These are phyloP conservation scores for Cathartes aura DNA, from an alignment of 2,113 vertebrate genomes.

Conservation along the genomic window DNA sequence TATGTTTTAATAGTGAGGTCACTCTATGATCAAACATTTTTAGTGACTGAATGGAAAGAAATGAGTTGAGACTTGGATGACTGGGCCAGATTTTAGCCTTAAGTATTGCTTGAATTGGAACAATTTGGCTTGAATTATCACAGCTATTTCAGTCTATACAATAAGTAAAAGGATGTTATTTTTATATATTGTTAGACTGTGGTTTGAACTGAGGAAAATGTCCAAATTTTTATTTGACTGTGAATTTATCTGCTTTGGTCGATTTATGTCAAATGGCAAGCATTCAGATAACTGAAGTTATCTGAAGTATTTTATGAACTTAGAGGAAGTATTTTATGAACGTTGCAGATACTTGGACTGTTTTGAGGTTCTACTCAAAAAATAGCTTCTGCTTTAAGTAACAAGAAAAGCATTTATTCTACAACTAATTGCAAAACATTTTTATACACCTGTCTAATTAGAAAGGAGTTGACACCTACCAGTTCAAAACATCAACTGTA, in stretches of 20 bases:
- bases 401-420: neutral
- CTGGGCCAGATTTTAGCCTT: neutral
- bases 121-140: neutral
- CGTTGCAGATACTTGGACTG: neutral
- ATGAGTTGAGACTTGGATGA: neutral
- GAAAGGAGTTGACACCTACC: neutral
- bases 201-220: neutral
- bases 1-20: neutral
- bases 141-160: neutral
- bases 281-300: neutral
- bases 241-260: neutral
- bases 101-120: neutral
- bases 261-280: neutral
- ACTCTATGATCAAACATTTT: neutral
- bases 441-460: neutral
- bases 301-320: too few species aligned
- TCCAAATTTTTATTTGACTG: neutral
- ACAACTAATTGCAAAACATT: neutral
- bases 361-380: neutral
- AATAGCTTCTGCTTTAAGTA: neutral
- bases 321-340: neutral
- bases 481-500: neutral
- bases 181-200: neutral
- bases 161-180: neutral
- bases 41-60: neutral